phyloP scores from a whole-genome alignment of 2,888 invertebrate species.

The Drosophila buzzatii region DNA sequence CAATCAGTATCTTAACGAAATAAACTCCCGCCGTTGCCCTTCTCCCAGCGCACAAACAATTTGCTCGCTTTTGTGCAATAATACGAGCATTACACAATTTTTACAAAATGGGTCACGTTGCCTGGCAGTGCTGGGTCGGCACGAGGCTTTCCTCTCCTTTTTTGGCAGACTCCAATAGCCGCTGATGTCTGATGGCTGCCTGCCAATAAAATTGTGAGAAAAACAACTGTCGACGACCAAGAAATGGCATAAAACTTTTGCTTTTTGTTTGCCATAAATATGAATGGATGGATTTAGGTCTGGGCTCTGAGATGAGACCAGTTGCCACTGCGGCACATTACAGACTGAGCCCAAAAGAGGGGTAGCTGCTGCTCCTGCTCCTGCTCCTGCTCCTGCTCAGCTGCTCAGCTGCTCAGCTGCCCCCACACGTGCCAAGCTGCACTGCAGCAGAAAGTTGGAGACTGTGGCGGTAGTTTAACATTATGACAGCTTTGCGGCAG shows the following conservation, averaged over 20 bases:
- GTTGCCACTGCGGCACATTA: conserved; percentile 61
- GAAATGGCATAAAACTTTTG: conserved; percentile 77
- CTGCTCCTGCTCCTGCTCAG: conserved; percentile 13
- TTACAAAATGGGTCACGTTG: conserved; percentile 75
- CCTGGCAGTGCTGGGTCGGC: neutral
- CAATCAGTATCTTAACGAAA: conserved; percentile 54
- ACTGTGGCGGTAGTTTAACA: conserved; percentile 20
- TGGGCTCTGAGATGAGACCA: conserved; percentile 25
- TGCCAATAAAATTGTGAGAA: conserved; percentile 76
- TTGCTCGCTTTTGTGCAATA: conserved; percentile 63
- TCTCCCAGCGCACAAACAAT: conserved; percentile 25
- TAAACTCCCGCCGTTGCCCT: conserved; percentile 22
- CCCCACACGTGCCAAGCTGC: conserved; percentile 6
- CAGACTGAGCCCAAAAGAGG: conserved; percentile 30
- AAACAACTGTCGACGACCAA: conserved; percentile 72
- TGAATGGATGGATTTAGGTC: conserved; percentile 77
- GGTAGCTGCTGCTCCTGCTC: conserved; percentile 25
- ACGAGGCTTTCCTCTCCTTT: conserved; percentile 8
- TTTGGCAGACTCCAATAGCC: conserved; percentile 40
- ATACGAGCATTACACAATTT: conserved; percentile 73
- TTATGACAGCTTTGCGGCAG: conserved; percentile 69
- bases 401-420: neutral
- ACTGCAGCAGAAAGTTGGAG: neutral
- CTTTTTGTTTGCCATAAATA: conserved; percentile 78
- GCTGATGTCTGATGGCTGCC: conserved; percentile 76